Percentiles rank a stretch among this genome's conserved stretches.
Evolutionary conservation across 1,140 invertebrate species (phyloP).

Genomic region (Ericerus pela): DNA sequence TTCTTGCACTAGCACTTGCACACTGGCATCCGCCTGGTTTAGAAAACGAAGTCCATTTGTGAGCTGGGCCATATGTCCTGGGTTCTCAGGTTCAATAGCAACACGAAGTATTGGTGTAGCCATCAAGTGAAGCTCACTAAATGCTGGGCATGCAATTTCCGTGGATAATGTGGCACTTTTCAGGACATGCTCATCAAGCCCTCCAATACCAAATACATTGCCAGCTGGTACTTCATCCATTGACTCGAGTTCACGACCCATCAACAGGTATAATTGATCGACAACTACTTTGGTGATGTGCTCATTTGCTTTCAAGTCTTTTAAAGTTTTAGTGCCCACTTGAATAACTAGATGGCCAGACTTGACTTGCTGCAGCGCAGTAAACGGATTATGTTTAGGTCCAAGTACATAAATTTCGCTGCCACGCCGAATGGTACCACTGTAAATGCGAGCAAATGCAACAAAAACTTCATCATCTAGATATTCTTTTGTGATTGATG

Average conservation of each 20-base stretch:
- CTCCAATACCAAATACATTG: conserved; percentile 68
- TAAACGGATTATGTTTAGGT: conserved; percentile 71
- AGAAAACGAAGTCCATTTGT: conserved; percentile 56
- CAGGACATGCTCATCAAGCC: conserved; percentile 68
- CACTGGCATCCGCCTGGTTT: conserved; percentile 88
- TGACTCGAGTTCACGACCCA: conserved; percentile 80
- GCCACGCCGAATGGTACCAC: conserved; percentile 66
- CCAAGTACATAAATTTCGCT: conserved; percentile 64
- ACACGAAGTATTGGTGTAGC: conserved; percentile 82
- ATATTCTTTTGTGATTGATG: conserved; percentile 14
- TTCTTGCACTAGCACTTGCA: conserved; percentile 73
- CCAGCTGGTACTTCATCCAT: conserved; percentile 71
- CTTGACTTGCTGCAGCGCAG: conserved; percentile 36
- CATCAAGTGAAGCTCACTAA: conserved; percentile 66
- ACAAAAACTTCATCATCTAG: conserved; percentile 56
- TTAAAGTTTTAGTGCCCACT: conserved; percentile 34
- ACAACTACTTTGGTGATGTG: conserved; percentile 45
- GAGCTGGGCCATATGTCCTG: conserved; percentile 65
- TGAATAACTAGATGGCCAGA: conserved; percentile 7
- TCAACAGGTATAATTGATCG: conserved; percentile 69
- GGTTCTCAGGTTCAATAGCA: conserved; percentile 78
- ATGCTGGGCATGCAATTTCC: conserved; percentile 69
- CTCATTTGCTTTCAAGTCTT: conserved; percentile 48
- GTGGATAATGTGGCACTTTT: conserved; percentile 85
- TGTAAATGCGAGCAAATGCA: conserved; percentile 87